phyloP scores from a whole-genome alignment of 2,888 invertebrate genomes.

The Chirona hameri region DNA sequence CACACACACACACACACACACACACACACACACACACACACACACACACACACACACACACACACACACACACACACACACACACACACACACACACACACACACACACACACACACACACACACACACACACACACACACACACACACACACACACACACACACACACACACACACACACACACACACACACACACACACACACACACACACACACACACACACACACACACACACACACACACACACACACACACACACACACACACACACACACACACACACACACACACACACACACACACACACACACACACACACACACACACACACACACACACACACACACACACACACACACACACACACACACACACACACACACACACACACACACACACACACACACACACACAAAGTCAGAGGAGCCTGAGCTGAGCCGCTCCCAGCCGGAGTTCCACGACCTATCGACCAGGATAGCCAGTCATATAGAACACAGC shows the following conservation, averaged over 20 bases:
- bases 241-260: background rate
- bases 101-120: background rate
- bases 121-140: background rate
- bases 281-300: background rate
- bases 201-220: background rate
- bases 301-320: background rate
- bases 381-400: background rate
- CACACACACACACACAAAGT: too few relatives aligned
- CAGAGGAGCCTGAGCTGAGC: constrained; percentile 1
- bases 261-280: background rate
- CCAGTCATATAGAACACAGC: background rate
- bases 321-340: background rate
- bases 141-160: background rate
- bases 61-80: background rate
- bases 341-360: background rate
- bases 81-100: background rate
- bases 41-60: background rate
- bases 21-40: background rate
- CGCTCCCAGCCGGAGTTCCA: background rate
- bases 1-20: background rate
- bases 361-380: background rate
- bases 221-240: background rate
- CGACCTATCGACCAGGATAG: background rate
- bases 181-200: background rate
- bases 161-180: background rate